Base-by-base conservation (phyloP, 2,113 vertebrate genomes). In the Pleuronectes platessa region DNA sequence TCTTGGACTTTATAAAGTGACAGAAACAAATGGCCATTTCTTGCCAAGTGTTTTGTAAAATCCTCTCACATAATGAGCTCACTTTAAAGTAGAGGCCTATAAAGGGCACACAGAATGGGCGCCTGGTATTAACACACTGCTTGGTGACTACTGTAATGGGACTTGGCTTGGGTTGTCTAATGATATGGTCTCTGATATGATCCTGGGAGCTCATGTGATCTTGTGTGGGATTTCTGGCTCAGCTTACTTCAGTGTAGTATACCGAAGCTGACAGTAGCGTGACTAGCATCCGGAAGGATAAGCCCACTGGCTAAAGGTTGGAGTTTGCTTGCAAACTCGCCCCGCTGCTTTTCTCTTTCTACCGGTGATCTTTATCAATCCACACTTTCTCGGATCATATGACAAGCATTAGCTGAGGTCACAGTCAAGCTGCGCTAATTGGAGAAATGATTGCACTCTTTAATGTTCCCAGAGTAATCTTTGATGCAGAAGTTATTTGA, bases 251-350 rank as follows among this genome's bases (percentile, higher is more conserved):
- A 81, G 49, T 71, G 82, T 69, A 78, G 67, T 2, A 54, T 14
- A 63, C 51, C 74, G 67, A 70, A 89, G 79, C 78, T 85, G 88
- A 89, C 82, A 84, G 53, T 64, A 69, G 85, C 78, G 62, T 84
- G 89, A 91, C 88, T 73, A 35, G 66, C 82, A 63, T 87, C 83
- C 71, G 64, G 78, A 84, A 68, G 83, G 89, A 90, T 91, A 86
- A 90, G 76, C 68, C 42, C 11, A 14, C 24, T 11, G 65, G 81
- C 58, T 61, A 79, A 79, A 78, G 72, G 74, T 70, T 68, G 68
- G 27, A 51, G 15, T 76, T 73, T 69, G 62, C 66, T 82, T 26
- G 53, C 64, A 63, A 76, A 61, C 68, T 71, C 70, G 3, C 31
- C 60, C 42, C 0, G 12, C 42, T 18, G 47, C 18, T 72, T 17